Conservation (phyloP, 92 coral and sea anemone species). For the Epizoanthus illoricatus region DNA sequence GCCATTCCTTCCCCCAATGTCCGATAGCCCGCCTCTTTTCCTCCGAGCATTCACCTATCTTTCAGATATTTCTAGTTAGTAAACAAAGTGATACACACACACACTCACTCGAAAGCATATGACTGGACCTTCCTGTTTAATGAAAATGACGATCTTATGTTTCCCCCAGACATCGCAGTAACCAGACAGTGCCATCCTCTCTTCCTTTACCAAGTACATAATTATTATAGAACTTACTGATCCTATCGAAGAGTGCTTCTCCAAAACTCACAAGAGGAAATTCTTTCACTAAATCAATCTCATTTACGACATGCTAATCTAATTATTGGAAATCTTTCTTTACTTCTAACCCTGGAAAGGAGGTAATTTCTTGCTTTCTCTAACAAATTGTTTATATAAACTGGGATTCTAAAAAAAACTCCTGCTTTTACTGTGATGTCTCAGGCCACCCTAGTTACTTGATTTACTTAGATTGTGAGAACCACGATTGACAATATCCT, state of each 20-base stretch:
- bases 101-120: too few relatives aligned
- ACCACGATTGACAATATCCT: background rate
- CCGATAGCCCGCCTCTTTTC: too few relatives aligned
- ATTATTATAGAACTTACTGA: background rate
- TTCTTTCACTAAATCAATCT: background rate
- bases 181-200: background rate
- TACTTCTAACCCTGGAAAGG: constrained; percentile 9
- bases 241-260: background rate
- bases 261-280: background rate
- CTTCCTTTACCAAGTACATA: background rate
- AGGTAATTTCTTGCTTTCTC: background rate
- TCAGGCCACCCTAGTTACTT: background rate
- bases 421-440: too few relatives aligned
- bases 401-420: background rate
- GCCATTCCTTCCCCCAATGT: too few relatives aligned
- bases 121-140: too few relatives aligned
- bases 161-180: background rate
- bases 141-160: background rate
- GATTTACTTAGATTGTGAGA: constrained; percentile 1
- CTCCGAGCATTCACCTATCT: too few relatives aligned
- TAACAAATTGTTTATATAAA: background rate
- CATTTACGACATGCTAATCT: background rate
- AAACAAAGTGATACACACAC: too few relatives aligned
- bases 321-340: constrained; percentile 2
- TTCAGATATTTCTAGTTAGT: too few relatives aligned